Conservation (phyloP, 2,888 invertebrate genomes). For the Gerris lacustris region DNA sequence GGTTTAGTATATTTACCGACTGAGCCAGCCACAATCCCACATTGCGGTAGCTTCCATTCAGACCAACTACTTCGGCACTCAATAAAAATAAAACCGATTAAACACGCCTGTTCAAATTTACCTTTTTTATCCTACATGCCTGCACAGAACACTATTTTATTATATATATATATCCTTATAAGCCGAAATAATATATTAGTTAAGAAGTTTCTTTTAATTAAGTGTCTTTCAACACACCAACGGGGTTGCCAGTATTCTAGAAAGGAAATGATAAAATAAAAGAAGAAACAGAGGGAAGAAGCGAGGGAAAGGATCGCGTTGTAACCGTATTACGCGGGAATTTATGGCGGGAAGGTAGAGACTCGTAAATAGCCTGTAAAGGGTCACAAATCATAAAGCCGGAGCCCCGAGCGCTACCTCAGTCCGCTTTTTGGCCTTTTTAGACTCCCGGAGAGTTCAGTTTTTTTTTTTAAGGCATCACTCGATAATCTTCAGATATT, state of each 20-base stretch:
- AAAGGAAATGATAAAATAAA: not conserved
- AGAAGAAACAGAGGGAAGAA: not conserved
- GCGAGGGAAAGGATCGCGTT: not conserved
- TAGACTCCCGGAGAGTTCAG: not conserved
- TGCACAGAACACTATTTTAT: too few species aligned
- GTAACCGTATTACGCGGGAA: not conserved
- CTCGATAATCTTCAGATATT: not conserved
- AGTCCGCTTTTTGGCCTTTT: not conserved
- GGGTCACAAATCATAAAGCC: not conserved
- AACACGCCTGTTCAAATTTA: too few species aligned
- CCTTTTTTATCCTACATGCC: too few species aligned
- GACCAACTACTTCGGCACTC: too few species aligned
- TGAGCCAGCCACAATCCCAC: too few species aligned
- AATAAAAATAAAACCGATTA: too few species aligned
- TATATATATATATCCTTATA: too few species aligned
- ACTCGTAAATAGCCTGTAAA: not conserved
- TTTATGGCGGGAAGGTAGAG: not conserved
- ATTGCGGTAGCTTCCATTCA: too few species aligned
- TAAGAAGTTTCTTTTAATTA: not conserved
- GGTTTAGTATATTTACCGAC: too few species aligned
- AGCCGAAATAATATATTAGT: not conserved
- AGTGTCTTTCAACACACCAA: not conserved
- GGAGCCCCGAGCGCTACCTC: too few species aligned
- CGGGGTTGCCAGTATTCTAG: too few species aligned
- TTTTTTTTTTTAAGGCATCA: not conserved